phyloP scores from a whole-genome alignment of 1,140 invertebrate species.

The Zaprionus davidi region DNA sequence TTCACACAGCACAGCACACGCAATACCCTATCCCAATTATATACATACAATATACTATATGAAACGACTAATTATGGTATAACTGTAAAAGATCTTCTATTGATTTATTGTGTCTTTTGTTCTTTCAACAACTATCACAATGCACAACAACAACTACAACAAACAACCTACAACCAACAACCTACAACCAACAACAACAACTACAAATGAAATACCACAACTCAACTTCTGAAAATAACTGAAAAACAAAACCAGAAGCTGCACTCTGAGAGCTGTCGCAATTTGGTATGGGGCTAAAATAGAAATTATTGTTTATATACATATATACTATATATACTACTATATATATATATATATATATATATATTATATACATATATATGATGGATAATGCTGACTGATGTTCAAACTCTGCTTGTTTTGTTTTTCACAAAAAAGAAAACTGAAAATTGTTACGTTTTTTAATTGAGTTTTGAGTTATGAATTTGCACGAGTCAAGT shows the following conservation, averaged over 20 bases:
- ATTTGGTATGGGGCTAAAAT: constrained; percentile 81
- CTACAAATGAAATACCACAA: neutral
- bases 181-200: constrained; percentile 31
- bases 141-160: constrained; percentile 47
- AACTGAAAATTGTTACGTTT: constrained; percentile 10
- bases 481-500: constrained; percentile 17
- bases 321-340: constrained; percentile 41
- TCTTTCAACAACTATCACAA: constrained; percentile 51
- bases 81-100: constrained; percentile 31
- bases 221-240: constrained; percentile 11
- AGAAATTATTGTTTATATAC: constrained; percentile 23
- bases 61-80: constrained; percentile 36
- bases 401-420: constrained; percentile 59
- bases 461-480: constrained; percentile 37
- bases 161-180: constrained; percentile 29
- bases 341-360: constrained; percentile 44
- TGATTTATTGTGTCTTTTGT: constrained; percentile 53
- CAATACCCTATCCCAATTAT: constrained; percentile 7
- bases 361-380: constrained; percentile 22
- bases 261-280: constrained; percentile 84
- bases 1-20: constrained; percentile 39
- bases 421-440: constrained; percentile 58
- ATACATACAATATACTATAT: constrained; percentile 5
- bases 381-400: constrained; percentile 65
- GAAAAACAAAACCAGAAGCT: constrained; percentile 79